Evolutionary conservation across 2,888 invertebrate species (phyloP).

Genomic region (Erpobdella octoculata): DNA sequence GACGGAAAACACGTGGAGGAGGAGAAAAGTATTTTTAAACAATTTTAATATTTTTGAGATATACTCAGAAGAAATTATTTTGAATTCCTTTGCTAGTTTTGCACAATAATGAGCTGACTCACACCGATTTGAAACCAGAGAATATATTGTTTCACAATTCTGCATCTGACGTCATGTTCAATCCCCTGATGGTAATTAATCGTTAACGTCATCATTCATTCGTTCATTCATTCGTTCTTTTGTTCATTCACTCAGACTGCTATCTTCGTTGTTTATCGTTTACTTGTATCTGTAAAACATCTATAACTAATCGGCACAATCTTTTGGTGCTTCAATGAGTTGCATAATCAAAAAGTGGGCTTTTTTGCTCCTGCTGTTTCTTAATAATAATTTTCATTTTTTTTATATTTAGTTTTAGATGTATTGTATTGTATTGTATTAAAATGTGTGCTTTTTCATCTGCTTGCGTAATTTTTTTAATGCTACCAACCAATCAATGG

Average conservation of each 20-base stretch:
- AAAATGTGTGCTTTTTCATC: too few relatives aligned
- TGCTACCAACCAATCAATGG: too few relatives aligned
- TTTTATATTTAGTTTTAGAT: too few relatives aligned
- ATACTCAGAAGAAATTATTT: neutral
- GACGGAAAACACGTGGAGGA: too few relatives aligned
- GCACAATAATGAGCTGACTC: conserved; percentile 28
- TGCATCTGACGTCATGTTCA: conserved; percentile 20
- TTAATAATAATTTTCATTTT: too few relatives aligned
- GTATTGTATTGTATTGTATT: too few relatives aligned
- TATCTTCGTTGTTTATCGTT: neutral
- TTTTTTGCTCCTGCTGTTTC: neutral
- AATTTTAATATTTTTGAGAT: too few relatives aligned
- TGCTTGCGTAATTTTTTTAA: too few relatives aligned
- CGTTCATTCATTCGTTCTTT: neutral
- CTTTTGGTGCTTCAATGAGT: neutral
- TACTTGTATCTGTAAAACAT: neutral
- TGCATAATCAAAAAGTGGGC: too few relatives aligned
- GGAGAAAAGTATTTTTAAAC: too few relatives aligned
- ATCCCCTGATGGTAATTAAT: conserved; percentile 14
- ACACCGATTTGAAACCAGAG: conserved; percentile 30
- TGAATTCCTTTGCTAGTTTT: conserved; percentile 20
- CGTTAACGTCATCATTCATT: conserved; percentile 4
- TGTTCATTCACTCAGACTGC: neutral
- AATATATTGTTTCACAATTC: conserved; percentile 30
- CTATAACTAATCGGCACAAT: neutral